phyloP scores from a whole-genome alignment of 2,113 vertebrate genomes.

The Lepidothrix coronata region DNA sequence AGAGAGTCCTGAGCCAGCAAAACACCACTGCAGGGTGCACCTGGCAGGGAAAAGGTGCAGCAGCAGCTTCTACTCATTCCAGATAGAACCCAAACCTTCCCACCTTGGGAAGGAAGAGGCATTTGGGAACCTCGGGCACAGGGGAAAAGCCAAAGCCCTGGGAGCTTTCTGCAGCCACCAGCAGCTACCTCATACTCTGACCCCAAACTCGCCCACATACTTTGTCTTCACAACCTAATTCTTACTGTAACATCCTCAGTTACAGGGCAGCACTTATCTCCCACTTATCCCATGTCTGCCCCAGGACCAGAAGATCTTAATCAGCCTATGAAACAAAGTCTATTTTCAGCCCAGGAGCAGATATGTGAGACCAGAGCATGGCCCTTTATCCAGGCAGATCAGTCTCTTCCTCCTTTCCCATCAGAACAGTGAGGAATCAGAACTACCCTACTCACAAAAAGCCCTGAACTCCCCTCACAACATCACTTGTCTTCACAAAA shows the following conservation, averaged over 20 bases:
- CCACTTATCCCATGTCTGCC: background rate
- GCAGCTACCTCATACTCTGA: background rate
- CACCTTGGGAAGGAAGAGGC: background rate
- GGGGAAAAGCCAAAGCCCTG: background rate
- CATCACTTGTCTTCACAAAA: background rate
- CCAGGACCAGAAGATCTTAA: background rate
- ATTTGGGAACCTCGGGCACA: background rate
- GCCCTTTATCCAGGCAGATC: background rate
- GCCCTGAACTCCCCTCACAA: background rate
- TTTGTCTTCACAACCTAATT: background rate
- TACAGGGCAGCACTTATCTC: background rate
- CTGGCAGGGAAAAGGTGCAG: background rate
- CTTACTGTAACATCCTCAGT: background rate
- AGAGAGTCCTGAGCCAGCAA: background rate
- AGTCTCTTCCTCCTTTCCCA: background rate
- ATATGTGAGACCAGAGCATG: background rate
- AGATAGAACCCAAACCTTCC: background rate
- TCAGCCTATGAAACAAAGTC: constrained; percentile 9
- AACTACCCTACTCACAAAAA: background rate
- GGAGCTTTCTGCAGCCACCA: background rate
- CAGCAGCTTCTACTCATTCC: background rate
- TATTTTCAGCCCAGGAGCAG: background rate
- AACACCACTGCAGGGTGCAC: background rate
- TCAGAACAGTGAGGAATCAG: background rate
- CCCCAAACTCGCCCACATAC: background rate